Evolutionary conservation across 2,113 vertebrate species (phyloP).

Genomic region (Globicephala melas): DNA sequence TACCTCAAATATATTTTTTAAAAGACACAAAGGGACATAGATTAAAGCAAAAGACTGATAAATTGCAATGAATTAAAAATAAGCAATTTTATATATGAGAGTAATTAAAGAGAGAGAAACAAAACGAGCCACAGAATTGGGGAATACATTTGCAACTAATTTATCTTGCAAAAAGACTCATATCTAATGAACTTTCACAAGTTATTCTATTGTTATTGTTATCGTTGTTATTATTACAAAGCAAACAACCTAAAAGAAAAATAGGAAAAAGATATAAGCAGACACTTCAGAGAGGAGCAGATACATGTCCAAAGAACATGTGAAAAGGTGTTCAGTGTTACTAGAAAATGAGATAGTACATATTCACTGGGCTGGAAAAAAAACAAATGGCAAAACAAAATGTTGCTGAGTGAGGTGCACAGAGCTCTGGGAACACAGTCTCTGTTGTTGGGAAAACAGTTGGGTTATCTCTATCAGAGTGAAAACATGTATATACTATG

Average conservation of each 20-base stretch:
- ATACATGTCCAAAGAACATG: rapidly evolving
- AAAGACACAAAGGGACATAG: neutral
- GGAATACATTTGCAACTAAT: neutral
- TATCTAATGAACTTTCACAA: neutral
- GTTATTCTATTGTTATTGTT: neutral
- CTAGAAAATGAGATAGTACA: neutral
- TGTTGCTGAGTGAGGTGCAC: neutral
- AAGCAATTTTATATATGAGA: neutral
- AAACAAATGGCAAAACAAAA: neutral
- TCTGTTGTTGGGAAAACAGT: neutral
- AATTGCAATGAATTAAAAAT: neutral
- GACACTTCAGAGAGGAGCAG: neutral
- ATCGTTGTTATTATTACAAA: neutral
- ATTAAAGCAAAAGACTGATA: neutral
- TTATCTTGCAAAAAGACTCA: neutral
- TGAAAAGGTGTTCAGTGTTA: no score
- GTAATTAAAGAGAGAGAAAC: neutral
- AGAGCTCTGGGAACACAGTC: rapidly evolving
- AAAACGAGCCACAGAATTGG: no score
- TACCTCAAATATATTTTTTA: neutral
- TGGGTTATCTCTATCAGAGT: neutral
- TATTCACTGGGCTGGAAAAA: neutral
- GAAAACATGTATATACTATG: neutral
- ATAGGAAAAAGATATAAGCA: neutral
- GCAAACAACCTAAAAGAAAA: neutral